phyloP scores from a whole-genome alignment of 2,797 vertebrate species.

The Cirrhinus mrigala region DNA sequence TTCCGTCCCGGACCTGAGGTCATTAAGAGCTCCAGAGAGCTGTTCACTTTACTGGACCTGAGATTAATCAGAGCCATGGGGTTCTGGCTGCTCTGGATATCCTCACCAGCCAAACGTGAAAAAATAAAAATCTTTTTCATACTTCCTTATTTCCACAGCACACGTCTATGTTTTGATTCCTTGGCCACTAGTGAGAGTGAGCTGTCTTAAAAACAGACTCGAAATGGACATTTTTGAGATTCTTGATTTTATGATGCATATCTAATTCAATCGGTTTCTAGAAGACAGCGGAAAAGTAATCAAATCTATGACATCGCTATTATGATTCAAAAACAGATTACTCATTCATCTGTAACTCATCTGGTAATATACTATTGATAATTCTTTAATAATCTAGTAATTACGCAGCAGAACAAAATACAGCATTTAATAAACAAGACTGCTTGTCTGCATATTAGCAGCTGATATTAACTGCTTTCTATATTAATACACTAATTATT shows the following conservation, averaged over 20 bases:
- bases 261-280: neutral
- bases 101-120: constrained; percentile 28
- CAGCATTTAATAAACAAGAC: neutral
- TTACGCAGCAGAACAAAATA: constrained; percentile 8
- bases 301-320: neutral
- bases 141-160: constrained; percentile 61
- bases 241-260: constrained; percentile 9
- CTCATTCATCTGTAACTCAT: neutral
- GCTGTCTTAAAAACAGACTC: constrained; percentile 52
- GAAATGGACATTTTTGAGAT: constrained; percentile 27
- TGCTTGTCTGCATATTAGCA: neutral
- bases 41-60: constrained; percentile 29
- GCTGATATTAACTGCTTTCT: neutral
- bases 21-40: constrained; percentile 44
- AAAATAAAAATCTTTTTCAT: constrained; percentile 47
- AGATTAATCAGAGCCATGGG: constrained; percentile 42
- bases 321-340: neutral
- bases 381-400: neutral
- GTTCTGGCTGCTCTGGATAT: constrained; percentile 44
- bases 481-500: neutral
- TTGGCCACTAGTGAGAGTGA: constrained; percentile 62
- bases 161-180: constrained; percentile 77
- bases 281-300: neutral
- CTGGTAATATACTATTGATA: neutral
- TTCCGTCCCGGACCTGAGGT: constrained; percentile 19